These are phyloP conservation scores for Dipodomys ordii DNA, from an alignment of 2,113 vertebrate genomes.

Conservation along the genomic window DNA sequence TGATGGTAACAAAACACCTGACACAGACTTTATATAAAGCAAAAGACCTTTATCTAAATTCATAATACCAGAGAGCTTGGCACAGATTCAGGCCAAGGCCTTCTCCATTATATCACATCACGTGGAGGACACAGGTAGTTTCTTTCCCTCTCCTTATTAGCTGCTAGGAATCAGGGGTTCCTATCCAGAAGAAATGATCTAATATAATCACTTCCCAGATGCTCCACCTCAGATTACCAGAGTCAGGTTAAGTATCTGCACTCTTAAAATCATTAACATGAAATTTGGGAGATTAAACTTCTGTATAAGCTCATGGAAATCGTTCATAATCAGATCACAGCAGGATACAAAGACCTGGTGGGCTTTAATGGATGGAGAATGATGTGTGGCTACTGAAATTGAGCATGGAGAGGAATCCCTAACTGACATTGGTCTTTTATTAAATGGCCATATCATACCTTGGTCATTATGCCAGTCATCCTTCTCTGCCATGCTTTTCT, in stretches of 20 bases:
- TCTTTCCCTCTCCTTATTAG: background rate
- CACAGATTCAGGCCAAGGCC: no score
- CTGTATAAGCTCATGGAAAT: no score
- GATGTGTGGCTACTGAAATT: background rate
- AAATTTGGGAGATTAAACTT: background rate
- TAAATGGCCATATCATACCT: background rate
- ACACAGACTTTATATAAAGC: background rate
- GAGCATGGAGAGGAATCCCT: background rate
- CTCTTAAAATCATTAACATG: background rate
- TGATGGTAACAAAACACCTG: background rate
- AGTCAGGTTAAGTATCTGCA: background rate
- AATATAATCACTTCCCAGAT: background rate
- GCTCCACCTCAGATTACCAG: background rate
- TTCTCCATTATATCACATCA: background rate
- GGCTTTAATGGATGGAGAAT: background rate
- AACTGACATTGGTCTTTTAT: background rate
- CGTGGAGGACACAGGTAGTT: fast-evolving
- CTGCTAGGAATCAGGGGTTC: background rate
- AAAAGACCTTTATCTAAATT: background rate
- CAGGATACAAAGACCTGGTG: background rate
- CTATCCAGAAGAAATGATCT: background rate
- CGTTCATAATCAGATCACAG: background rate
- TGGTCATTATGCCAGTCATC: background rate
- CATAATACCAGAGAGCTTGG: background rate
- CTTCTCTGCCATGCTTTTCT: background rate